phyloP scores from a whole-genome alignment of 2,113 vertebrate genomes.

The Barbus barbus region DNA sequence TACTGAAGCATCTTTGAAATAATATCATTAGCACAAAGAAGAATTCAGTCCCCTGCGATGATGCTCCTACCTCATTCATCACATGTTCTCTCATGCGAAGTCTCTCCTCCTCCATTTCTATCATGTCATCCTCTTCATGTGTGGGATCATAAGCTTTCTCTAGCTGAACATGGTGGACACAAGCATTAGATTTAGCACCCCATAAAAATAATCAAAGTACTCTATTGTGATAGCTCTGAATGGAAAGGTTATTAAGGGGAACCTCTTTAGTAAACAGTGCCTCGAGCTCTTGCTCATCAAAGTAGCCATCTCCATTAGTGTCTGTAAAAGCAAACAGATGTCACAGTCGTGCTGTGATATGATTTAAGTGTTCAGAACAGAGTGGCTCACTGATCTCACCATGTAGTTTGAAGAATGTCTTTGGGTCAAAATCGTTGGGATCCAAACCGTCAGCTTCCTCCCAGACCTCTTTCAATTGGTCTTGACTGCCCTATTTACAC shows the following conservation, averaged over 20 bases:
- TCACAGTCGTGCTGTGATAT: neutral
- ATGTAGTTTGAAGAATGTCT: constrained; percentile 94
- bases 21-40: neutral
- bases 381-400: constrained; percentile 73
- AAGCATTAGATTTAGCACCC: neutral
- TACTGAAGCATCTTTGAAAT: neutral
- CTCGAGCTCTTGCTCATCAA: constrained; percentile 93
- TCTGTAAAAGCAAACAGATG: constrained; percentile 71
- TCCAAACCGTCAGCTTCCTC: constrained; percentile 90
- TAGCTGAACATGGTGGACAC: constrained; percentile 71
- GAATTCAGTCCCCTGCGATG: neutral
- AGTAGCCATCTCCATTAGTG: constrained; percentile 87
- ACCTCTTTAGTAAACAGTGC: constrained; percentile 96
- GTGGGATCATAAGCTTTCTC: constrained; percentile 88
- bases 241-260: constrained; percentile 31
- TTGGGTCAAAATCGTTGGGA: constrained; percentile 88
- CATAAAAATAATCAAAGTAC: neutral
- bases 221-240: neutral
- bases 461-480: constrained; percentile 95
- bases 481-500: constrained; percentile 86
- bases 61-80: constrained; percentile 85
- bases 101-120: constrained; percentile 94
- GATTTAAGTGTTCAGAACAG: neutral
- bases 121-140: constrained; percentile 92
- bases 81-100: constrained; percentile 93